phyloP scores from a whole-genome alignment of 2,113 vertebrate species.

The Leptosomus discolor region DNA sequence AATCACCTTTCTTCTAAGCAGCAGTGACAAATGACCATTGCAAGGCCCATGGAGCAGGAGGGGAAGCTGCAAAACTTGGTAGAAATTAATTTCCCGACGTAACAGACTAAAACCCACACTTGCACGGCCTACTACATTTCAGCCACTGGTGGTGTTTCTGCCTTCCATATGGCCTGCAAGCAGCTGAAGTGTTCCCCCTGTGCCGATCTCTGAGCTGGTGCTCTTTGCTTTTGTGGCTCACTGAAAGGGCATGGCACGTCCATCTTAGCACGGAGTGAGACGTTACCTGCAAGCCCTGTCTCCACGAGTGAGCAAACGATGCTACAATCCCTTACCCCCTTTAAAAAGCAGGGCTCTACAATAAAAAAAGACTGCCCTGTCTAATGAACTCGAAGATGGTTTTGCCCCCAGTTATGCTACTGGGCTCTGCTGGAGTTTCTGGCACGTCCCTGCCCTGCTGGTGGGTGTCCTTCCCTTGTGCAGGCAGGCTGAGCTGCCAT shows the following conservation, averaged over 20 bases:
- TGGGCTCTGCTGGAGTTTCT: not conserved
- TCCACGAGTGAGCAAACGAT: not conserved
- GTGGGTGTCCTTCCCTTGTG: not conserved
- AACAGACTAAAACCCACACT: not conserved
- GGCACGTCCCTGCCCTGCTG: not conserved
- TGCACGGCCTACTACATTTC: not conserved
- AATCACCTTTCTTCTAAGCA: not conserved
- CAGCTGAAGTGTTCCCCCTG: not conserved
- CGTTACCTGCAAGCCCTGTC: not conserved
- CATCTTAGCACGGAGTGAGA: not conserved
- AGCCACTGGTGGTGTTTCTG: not conserved
- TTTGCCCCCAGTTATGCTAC: not conserved
- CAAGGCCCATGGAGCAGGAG: not conserved
- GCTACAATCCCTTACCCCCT: not conserved
- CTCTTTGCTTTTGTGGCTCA: not conserved
- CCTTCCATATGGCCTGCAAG: not conserved
- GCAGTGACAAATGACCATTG: conserved; percentile 28
- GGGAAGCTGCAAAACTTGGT: not conserved
- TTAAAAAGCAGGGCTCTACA: not conserved
- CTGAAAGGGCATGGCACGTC: not conserved
- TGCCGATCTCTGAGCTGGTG: not conserved
- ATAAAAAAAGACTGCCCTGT: rapidly evolving
- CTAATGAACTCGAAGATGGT: not conserved
- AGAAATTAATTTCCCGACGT: conserved; percentile 18
- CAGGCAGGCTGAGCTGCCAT: rapidly evolving